Evolutionary conservation across 2,113 vertebrate genomes (phyloP), one percentile per base, ranked within the genome.

Genomic region (Columbina picui): DNA sequence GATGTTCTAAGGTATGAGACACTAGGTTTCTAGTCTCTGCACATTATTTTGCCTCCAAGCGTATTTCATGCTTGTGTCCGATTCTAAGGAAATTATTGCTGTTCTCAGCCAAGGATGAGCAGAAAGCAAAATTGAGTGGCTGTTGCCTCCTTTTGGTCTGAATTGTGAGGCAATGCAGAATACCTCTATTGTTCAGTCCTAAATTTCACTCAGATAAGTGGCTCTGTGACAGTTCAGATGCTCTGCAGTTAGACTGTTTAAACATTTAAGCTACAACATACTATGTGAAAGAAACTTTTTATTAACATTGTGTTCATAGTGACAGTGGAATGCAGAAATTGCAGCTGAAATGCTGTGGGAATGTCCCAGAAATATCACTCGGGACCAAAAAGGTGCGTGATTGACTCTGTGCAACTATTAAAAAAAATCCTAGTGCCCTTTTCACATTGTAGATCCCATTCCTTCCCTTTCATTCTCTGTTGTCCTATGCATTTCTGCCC

Each of bases 91-190:
- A 70, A 89, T 71, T 0, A 1, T 36, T 75, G 27, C 45, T 87
- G 78, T 70, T 52, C 45, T 76, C 57, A 79, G 39, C 7, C 7
- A 20, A 29, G 3, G 41, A 71, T 73, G 57, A 93, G 50, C 6
- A 56, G 36, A 91, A 93, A 93, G 36, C 12, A 89, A 90, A 92
- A 88, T 89, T 53, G 76, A 57, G 73, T 78, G 45, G 34, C 73
- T 79, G 30, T 93, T 95, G 84, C 84, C 81, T 96, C 89, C 73
- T 90, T 93, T 95, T 93, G 84, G 86, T 27, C 63, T 89, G 61
- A 59, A 22, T 8, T 89, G n/a, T 82, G 52, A 91, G 65, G 27
- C 29, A 38, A 59, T 41, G 26, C 9, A 78, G 61, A 76, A 59
- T 21, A 69, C 8, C 45, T 69, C 10, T 45, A 32, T 32, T 63